Conservation (phyloP, 2,113 vertebrate genomes). For the Struthio camelus region DNA sequence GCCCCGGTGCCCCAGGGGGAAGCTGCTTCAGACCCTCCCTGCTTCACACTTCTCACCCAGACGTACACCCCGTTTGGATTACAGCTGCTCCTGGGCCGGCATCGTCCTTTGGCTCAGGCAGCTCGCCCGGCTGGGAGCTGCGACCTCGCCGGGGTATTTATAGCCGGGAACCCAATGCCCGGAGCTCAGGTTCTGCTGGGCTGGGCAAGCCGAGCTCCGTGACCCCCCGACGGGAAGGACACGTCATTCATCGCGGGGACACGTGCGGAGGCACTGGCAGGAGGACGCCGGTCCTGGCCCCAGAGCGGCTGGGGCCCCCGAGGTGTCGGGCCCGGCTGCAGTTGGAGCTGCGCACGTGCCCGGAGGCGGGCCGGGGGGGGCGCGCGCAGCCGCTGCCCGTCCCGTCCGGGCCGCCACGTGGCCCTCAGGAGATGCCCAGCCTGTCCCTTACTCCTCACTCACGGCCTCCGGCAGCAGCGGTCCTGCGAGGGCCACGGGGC, state of each 20-base stretch:
- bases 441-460: too few relatives aligned
- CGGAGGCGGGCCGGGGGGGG: too few relatives aligned
- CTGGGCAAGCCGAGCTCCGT: rapidly evolving
- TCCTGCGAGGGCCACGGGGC: too few relatives aligned
- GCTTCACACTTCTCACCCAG: neutral
- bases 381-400: too few relatives aligned
- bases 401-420: neutral
- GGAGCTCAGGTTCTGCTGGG: neutral
- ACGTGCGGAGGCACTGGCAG: neutral
- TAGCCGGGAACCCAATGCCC: neutral
- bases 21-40: neutral
- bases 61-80: neutral
- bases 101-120: neutral
- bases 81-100: neutral
- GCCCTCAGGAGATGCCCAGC: too few relatives aligned
- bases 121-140: rapidly evolving
- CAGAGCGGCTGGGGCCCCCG: neutral
- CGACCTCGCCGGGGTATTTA: neutral
- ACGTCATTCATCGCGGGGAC: rapidly evolving
- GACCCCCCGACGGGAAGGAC: neutral
- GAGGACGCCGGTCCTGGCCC: neutral
- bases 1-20: rapidly evolving
- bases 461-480: too few relatives aligned
- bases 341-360: too few relatives aligned
- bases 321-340: neutral